Conservation (phyloP, 2,113 vertebrate genomes). For the Micromys minutus region DNA sequence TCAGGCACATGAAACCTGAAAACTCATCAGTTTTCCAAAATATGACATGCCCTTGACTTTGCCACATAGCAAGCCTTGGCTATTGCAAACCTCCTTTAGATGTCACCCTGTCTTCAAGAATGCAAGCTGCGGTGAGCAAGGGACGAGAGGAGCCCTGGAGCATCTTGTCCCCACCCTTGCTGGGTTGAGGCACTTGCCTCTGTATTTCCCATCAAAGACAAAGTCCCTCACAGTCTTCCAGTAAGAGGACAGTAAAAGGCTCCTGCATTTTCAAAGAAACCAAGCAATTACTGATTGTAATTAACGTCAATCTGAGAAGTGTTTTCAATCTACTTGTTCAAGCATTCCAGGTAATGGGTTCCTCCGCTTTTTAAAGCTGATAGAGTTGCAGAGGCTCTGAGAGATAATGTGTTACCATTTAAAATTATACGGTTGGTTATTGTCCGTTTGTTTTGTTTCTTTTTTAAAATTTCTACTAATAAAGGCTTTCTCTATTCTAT, state of each 20-base stretch:
- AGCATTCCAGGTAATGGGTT: constrained; percentile 63
- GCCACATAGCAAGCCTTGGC: constrained; percentile 78
- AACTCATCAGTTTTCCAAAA: constrained; percentile 96
- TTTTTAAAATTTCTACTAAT: constrained; percentile 40
- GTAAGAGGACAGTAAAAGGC: constrained; percentile 72
- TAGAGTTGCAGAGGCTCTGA: neutral
- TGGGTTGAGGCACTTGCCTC: constrained; percentile 27
- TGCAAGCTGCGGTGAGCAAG: constrained; percentile 73
- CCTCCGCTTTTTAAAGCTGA: constrained; percentile 61
- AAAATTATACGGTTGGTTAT: constrained; percentile 54
- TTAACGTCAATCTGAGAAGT: constrained; percentile 64
- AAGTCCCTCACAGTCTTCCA: constrained; percentile 77
- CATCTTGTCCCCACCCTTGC: constrained; percentile 71
- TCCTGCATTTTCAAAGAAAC: constrained; percentile 68
- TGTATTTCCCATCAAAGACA: constrained; percentile 75
- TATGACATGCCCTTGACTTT: constrained; percentile 94
- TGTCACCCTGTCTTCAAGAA: constrained; percentile 99
- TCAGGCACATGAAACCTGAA: constrained; percentile 95
- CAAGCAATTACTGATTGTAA: constrained; percentile 73
- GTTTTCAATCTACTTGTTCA: constrained; percentile 72
- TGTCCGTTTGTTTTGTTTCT: constrained; percentile 53
- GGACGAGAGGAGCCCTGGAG: constrained; percentile 31
- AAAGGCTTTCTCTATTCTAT: constrained; percentile 22
- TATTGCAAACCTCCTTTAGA: constrained; percentile 96
- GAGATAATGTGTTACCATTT: constrained; percentile 47